These are phyloP conservation scores for Hexactinellida sp. DNA, from an alignment of 37 sponge, comb jelly and placozoan species.

Conservation along the genomic window DNA sequence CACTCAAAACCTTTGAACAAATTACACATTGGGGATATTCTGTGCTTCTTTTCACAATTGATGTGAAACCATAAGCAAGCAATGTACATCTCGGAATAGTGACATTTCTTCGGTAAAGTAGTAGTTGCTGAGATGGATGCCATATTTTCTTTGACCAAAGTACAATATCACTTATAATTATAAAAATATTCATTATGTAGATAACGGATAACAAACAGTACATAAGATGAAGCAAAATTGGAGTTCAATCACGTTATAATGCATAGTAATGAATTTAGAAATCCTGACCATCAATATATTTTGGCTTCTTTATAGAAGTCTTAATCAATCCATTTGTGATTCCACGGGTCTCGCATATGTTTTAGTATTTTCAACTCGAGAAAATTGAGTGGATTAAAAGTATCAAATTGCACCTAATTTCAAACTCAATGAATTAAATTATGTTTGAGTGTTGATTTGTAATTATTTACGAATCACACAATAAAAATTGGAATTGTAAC, in stretches of 20 bases:
- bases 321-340: neutral
- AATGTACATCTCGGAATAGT: too few relatives aligned
- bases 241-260: neutral
- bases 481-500: neutral
- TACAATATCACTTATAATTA: neutral
- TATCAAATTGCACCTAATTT: neutral
- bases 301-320: neutral
- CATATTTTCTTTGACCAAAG: neutral
- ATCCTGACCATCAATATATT: neutral
- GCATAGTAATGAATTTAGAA: neutral
- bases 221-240: too few relatives aligned
- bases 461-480: neutral
- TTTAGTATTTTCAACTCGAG: neutral
- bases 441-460: neutral
- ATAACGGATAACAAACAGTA: too few relatives aligned
- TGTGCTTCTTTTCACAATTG: neutral
- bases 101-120: neutral
- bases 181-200: too few relatives aligned
- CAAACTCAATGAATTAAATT: neutral
- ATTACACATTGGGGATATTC: neutral
- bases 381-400: neutral
- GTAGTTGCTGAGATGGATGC: neutral
- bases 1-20: neutral
- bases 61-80: neutral
- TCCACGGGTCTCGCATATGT: neutral